Evolutionary conservation across 2,797 vertebrate genomes (phyloP), one percentile per base, ranked within the genome.

Genomic region (Ptychadena robeensis): DNA sequence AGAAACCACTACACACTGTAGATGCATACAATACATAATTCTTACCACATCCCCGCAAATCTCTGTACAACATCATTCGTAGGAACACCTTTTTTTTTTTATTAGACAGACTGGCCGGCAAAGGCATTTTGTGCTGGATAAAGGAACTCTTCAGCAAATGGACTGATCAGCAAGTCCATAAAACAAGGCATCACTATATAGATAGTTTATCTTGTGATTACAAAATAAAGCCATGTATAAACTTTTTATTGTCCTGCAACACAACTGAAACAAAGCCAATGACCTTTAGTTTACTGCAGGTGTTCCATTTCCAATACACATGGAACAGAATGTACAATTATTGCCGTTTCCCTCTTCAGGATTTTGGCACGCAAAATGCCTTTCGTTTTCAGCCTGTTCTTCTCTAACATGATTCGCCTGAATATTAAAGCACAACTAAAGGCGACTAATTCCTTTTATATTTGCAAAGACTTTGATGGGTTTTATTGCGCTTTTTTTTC

Each of bases 61-160:
- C 3, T 25, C 8, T 34, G 35, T 66, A 77, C 74, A 68, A 67
- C 8, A 9, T 61, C 10, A 67, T 78, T 57, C 34, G 40, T 22
- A 78, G 25, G 30, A 9, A 0, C 59, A 9, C 59, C 27, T 1
- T 28, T 61, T 4, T 25, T n/a, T 27, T 4, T 25, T n/a, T 27
- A 28, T 61, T 34, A 38, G 2, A 38, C 37, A 66, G 48, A 67
- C 76, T 68, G 30, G 11, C 57, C 48, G 18, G 14, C 40, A 71
- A 78, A 78, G 38, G n/a, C 38, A 27, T 77, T 66, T 78, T 61
- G 59, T 61, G 59, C 25, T 28, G 59, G 28, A 61, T 10, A 61
- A 61, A 27, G 9, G 5, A 61, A 61, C 59, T 28, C 25, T 61
- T 9, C 27, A 61, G 12, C 9, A 59, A 61, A 65, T 63, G 25